Percentiles rank a stretch among this genome's conserved stretches.
phyloP scores from a whole-genome alignment of 2,797 vertebrate species.

The Sparus aurata region DNA sequence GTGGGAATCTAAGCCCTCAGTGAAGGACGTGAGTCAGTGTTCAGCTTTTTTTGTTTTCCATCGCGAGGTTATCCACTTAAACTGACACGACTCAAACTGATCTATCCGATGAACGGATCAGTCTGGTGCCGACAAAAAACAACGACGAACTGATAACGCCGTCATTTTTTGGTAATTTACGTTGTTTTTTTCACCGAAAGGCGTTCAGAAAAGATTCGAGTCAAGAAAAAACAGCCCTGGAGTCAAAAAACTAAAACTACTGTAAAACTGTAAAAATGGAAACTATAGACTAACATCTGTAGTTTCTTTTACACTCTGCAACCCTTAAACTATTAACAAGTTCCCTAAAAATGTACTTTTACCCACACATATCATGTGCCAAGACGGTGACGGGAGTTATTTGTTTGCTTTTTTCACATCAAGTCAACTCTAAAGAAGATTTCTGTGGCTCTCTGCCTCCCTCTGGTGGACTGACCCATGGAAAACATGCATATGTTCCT shows the following conservation, averaged over 20 bases:
- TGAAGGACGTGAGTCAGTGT: background rate
- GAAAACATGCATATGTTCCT: background rate
- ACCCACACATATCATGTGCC: background rate
- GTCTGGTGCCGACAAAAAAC: background rate
- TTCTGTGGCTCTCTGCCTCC: slow-evolving; percentile 18
- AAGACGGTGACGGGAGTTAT: no score
- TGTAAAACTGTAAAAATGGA: background rate
- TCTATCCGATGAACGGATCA: no score
- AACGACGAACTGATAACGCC: background rate
- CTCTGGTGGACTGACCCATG: slow-evolving; percentile 4
- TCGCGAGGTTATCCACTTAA: background rate
- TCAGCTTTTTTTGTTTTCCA: background rate
- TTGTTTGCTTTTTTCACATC: background rate
- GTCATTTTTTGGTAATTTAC: no score
- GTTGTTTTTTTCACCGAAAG: no score
- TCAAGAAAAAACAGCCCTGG: no score
- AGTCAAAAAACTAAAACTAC: no score
- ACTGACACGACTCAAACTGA: background rate
- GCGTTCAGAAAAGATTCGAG: no score
- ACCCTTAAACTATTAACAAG: background rate
- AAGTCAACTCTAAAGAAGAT: background rate
- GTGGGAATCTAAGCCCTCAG: slow-evolving; percentile 5
- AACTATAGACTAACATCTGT: background rate
- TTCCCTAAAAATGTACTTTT: background rate
- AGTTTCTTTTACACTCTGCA: background rate